Conservation (phyloP, 2,797 vertebrate genomes). For the Heteromormyrus szaboi region DNA sequence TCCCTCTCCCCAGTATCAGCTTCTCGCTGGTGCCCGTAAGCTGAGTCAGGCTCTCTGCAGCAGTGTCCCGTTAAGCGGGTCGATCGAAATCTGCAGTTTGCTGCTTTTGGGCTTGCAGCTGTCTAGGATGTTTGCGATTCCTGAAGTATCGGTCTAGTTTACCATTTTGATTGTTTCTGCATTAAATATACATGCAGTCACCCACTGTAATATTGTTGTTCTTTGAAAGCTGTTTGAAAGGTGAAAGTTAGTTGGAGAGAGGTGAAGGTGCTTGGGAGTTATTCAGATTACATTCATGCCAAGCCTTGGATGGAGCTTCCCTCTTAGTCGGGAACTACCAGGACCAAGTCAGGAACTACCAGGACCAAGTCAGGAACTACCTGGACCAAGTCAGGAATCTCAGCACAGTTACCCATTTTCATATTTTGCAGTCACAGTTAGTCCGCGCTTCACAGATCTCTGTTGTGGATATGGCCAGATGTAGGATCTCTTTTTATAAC, state of each 20-base stretch:
- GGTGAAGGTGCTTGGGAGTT: background rate
- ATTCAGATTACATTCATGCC: background rate
- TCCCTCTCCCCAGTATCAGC: background rate
- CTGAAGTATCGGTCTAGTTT: background rate
- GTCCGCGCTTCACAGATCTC: background rate
- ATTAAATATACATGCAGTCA: background rate
- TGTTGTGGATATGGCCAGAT: background rate
- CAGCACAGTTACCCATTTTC: background rate
- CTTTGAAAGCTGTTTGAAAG: constrained; percentile 1
- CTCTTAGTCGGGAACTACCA: background rate
- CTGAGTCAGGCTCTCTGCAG: constrained; percentile 8
- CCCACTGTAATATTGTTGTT: background rate
- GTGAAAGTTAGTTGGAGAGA: background rate
- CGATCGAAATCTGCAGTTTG: background rate
- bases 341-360: background rate
- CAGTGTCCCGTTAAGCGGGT: background rate
- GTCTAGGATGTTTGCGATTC: background rate
- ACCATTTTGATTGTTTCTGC: background rate
- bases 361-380: background rate
- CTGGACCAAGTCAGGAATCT: background rate
- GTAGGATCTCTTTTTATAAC: background rate
- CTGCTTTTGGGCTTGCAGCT: background rate
- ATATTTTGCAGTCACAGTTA: background rate
- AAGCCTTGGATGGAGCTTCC: background rate
- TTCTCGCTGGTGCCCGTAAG: background rate